Percentiles rank a stretch among this genome's conserved stretches.
Evolutionary conservation across 2,113 vertebrate genomes (phyloP).

Genomic region (Bubo blakistoni): DNA sequence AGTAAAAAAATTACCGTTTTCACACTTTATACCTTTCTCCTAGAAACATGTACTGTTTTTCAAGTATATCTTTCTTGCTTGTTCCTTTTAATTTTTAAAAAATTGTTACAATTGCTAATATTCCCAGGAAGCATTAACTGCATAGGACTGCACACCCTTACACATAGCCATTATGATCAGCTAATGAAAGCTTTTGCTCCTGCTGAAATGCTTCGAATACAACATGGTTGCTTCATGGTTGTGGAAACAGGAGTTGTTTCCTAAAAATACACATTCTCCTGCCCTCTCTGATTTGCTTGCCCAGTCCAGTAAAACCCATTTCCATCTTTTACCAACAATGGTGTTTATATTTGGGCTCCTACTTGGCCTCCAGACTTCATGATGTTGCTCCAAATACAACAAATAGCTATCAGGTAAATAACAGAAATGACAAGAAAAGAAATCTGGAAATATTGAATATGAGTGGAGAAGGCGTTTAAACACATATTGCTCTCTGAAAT

Average conservation of each 20-base stretch:
- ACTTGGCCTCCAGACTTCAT: background rate
- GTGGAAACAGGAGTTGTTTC: background rate
- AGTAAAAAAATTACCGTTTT: background rate
- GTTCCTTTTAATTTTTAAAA: background rate
- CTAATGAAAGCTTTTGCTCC: background rate
- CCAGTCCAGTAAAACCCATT: background rate
- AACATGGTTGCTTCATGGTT: background rate
- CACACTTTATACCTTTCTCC: background rate
- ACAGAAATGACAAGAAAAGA: background rate
- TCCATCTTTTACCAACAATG: background rate
- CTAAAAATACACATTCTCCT: background rate
- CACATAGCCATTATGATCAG: background rate
- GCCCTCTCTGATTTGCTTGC: background rate
- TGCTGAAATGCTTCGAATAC: background rate
- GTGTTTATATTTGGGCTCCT: background rate
- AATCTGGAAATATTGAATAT: background rate
- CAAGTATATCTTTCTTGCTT: background rate
- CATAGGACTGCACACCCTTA: background rate
- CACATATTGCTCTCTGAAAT: background rate
- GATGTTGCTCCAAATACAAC: background rate
- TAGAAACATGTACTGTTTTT: background rate
- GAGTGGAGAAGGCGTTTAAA: background rate
- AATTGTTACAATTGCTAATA: background rate
- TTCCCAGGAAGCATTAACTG: background rate
- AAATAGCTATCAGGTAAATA: background rate